Evolutionary conservation across 2,113 vertebrate species (phyloP).

Genomic region (Cynocephalus volans): DNA sequence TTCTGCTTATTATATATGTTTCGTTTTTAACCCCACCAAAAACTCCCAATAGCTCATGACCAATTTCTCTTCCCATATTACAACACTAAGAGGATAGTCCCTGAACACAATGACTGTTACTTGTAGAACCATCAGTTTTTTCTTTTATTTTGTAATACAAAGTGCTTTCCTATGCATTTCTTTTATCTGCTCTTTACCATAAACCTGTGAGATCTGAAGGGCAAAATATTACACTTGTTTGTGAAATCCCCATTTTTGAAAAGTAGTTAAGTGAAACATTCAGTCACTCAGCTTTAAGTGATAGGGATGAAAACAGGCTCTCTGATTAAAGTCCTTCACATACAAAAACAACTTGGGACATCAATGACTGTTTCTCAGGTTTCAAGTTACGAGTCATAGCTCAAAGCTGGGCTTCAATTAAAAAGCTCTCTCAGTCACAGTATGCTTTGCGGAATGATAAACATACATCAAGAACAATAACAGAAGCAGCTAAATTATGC

Average conservation of each 20-base stretch:
- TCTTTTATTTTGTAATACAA: background rate
- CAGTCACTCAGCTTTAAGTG: background rate
- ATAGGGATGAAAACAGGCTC: background rate
- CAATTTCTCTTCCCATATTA: slow-evolving; percentile 24
- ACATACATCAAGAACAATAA: background rate
- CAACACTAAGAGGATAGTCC: background rate
- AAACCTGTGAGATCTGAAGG: background rate
- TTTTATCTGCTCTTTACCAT: background rate
- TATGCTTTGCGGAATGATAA: slow-evolving; percentile 5
- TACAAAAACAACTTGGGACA: background rate
- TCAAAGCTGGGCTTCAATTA: background rate
- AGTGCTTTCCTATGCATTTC: background rate
- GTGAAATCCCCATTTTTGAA: slow-evolving; percentile 46
- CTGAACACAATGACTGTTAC: background rate
- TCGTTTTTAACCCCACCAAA: slow-evolving; percentile 40
- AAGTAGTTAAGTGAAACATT: background rate
- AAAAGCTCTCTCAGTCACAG: background rate
- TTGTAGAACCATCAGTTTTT: background rate
- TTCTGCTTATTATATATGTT: background rate
- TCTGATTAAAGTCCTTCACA: background rate
- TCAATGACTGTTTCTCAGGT: slow-evolving; percentile 9
- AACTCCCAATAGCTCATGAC: background rate
- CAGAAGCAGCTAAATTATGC: background rate
- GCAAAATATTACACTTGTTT: background rate
- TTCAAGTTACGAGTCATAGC: background rate